phyloP scores from a whole-genome alignment of 2,113 vertebrate species.

The Colistium nudipinnis region DNA sequence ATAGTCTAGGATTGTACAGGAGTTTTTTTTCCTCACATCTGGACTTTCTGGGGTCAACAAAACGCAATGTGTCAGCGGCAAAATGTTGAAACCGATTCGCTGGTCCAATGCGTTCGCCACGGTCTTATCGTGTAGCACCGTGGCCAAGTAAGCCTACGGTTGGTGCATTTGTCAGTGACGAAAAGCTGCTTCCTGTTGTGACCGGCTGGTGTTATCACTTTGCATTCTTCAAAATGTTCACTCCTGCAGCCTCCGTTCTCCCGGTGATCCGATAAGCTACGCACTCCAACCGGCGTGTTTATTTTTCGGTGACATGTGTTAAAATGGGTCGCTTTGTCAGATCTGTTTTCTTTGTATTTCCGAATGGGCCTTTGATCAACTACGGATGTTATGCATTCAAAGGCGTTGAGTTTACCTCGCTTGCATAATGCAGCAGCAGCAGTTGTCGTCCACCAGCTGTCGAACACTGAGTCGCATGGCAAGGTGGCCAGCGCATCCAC shows the following conservation, averaged over 20 bases:
- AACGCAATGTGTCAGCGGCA: slow-evolving; percentile 5
- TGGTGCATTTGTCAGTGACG: not conserved
- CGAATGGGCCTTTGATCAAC: slow-evolving; percentile 27
- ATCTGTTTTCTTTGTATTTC: slow-evolving; percentile 6
- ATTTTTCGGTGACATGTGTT: not conserved
- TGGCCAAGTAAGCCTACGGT: not conserved
- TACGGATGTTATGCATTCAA: too few relatives aligned
- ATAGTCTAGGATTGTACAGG: slow-evolving; percentile 3
- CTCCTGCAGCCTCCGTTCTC: not conserved
- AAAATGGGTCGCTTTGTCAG: slow-evolving; percentile 1
- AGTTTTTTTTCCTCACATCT: slow-evolving; percentile 1
- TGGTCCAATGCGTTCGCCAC: slow-evolving; percentile 2
- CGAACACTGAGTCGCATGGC: slow-evolving; percentile 1
- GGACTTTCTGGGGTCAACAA: too few relatives aligned
- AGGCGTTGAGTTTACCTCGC: slow-evolving; percentile 12
- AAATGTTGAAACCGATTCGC: too few relatives aligned
- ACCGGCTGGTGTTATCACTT: not conserved
- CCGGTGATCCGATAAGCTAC: not conserved
- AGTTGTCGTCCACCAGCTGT: slow-evolving; percentile 17
- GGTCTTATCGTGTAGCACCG: slow-evolving; percentile 30
- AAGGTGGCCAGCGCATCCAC: slow-evolving; percentile 5
- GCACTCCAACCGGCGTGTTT: not conserved
- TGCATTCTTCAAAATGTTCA: not conserved
- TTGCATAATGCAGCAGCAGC: slow-evolving; percentile 28
- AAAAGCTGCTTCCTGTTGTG: not conserved